These are phyloP conservation scores for Drosophila bipectinata DNA, from an alignment of 1,140 invertebrate genomes.

Conservation along the genomic window DNA sequence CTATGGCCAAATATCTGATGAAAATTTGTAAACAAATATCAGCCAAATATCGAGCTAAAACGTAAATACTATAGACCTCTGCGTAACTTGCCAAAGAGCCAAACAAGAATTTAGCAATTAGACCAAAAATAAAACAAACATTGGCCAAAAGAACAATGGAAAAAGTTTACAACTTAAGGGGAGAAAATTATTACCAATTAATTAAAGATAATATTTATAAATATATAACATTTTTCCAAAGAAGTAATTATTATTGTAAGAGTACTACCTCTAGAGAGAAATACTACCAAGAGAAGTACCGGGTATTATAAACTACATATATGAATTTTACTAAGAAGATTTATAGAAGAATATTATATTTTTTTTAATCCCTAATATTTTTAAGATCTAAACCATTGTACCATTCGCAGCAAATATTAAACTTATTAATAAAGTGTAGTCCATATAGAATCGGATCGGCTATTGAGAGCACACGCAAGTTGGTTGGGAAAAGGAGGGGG, in stretches of 20 bases:
- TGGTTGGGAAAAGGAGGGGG: slow-evolving; percentile 1
- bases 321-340: neutral
- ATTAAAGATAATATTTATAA: too few species aligned
- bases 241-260: too few species aligned
- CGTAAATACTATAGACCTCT: slow-evolving; percentile 29
- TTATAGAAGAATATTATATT: too few species aligned
- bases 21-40: slow-evolving; percentile 57
- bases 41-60: slow-evolving; percentile 43
- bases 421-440: slow-evolving; percentile 76
- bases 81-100: slow-evolving; percentile 23
- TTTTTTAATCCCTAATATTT: too few species aligned
- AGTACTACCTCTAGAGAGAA: too few species aligned
- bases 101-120: neutral
- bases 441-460: slow-evolving; percentile 47
- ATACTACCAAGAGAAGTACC: too few species aligned
- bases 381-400: slow-evolving; percentile 19
- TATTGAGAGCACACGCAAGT: slow-evolving; percentile 14
- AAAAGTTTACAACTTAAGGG: neutral
- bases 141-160: neutral
- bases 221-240: too few species aligned
- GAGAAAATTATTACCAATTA: neutral
- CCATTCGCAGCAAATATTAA: slow-evolving; percentile 56
- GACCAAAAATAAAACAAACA: slow-evolving; percentile 1
- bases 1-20: slow-evolving; percentile 15
- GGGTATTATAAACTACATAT: too few species aligned